Percentiles rank a stretch among this genome's conserved stretches.
Evolutionary conservation across 35 echinoderm and acorn worm species (phyloP).

Genomic region (Ptychodera flava): DNA sequence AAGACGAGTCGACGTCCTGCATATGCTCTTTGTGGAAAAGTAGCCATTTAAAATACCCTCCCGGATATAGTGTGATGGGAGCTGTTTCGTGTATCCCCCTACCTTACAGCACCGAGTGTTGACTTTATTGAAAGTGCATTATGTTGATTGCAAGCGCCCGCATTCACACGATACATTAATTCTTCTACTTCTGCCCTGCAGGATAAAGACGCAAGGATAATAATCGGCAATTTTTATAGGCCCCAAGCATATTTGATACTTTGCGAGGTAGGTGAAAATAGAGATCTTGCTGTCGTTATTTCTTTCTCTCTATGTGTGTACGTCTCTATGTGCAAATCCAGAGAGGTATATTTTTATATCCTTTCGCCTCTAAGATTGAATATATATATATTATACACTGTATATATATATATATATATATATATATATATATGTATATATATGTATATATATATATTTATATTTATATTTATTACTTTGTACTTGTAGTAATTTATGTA

Average conservation of each 20-base stretch:
- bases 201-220: constrained; percentile 84
- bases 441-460: constrained; percentile 6
- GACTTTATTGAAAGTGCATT: too few relatives aligned
- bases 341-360: not conserved
- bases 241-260: constrained; percentile 54
- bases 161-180: not conserved
- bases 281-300: not conserved
- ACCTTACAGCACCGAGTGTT: too few relatives aligned
- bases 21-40: too few relatives aligned
- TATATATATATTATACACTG: constrained; percentile 8
- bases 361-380: not conserved
- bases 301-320: not conserved
- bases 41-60: too few relatives aligned
- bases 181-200: constrained; percentile 16
- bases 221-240: constrained; percentile 88
- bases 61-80: too few relatives aligned
- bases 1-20: too few relatives aligned
- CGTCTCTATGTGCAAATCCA: too few relatives aligned
- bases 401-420: constrained; percentile 21
- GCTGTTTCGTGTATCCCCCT: too few relatives aligned
- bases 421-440: constrained; percentile 16
- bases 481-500: not conserved
- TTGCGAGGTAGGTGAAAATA: constrained; percentile 49
- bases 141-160: too few relatives aligned
- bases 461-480: constrained; percentile 2